Conservation (phyloP, 2,888 invertebrate genomes). For the Frankliniella intonsa region DNA sequence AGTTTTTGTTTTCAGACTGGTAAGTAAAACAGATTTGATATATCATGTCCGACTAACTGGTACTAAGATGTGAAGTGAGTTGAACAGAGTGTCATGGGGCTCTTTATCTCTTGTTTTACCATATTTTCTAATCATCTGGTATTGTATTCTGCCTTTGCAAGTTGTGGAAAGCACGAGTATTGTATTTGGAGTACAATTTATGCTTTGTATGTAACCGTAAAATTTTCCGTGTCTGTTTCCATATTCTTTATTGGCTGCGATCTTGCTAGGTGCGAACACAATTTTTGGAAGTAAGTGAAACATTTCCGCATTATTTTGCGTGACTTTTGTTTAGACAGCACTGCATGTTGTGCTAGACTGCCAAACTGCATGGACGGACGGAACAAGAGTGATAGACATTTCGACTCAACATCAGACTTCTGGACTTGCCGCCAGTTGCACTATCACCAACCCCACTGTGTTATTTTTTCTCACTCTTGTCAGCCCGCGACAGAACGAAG, state of each 20-base stretch:
- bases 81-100: not conserved
- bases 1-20: no score
- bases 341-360: conserved; percentile 6
- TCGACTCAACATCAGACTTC: not conserved
- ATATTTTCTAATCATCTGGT: conserved; percentile 31
- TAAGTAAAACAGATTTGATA: no score
- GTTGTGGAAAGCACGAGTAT: conserved; percentile 28
- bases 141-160: conserved; percentile 33
- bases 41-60: no score
- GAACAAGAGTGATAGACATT: not conserved
- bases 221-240: conserved; percentile 20
- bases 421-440: no score
- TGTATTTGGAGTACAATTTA: conserved; percentile 28
- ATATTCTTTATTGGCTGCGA: conserved; percentile 22
- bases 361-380: conserved; percentile 1
- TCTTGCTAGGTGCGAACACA: conserved; percentile 19
- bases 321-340: conserved; percentile 22
- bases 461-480: no score
- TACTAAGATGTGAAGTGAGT: not conserved
- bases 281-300: conserved; percentile 23
- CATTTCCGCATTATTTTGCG: conserved; percentile 2
- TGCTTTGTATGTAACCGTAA: conserved; percentile 28
- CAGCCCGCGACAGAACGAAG: no score
- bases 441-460: no score
- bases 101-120: conserved; percentile 31